These are phyloP conservation scores for Dimorphilus gyrociliatus DNA, from an alignment of 2,888 invertebrate genomes.

Conservation along the genomic window DNA sequence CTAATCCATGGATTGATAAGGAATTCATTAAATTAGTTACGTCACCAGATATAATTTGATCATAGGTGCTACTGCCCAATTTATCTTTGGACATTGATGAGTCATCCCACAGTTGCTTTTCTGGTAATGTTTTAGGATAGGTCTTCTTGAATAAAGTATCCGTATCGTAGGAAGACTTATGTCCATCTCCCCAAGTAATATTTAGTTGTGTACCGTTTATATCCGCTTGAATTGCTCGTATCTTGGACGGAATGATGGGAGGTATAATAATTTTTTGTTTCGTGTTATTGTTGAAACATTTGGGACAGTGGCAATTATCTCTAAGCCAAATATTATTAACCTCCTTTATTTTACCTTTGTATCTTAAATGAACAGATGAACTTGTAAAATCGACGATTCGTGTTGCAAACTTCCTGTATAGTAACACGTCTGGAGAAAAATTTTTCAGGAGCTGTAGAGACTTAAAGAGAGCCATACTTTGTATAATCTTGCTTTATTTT, in stretches of 20 bases:
- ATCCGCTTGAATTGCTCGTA: conserved; percentile 29
- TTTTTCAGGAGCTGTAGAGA: too few species aligned
- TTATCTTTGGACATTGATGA: conserved; percentile 3
- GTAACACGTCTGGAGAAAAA: too few species aligned
- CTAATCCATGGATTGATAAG: conserved; percentile 16
- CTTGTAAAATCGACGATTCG: too few species aligned
- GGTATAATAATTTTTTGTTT: conserved; percentile 46
- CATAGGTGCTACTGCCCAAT: conserved; percentile 9
- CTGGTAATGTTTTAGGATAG: too few species aligned
- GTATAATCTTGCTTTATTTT: too few species aligned
- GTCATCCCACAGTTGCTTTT: conserved; percentile 11
- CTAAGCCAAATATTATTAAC: conserved; percentile 46
- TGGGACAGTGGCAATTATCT: conserved; percentile 47
- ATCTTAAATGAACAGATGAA: too few species aligned
- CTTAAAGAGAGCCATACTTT: too few species aligned
- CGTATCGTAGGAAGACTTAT: conserved; percentile 14
- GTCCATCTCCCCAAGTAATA: conserved; percentile 41
- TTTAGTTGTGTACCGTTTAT: conserved; percentile 33
- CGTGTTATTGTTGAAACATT: conserved; percentile 47
- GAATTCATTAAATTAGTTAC: conserved; percentile 12
- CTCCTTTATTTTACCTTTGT: too few species aligned
- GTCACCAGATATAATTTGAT: conserved; percentile 13
- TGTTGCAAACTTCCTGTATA: too few species aligned
- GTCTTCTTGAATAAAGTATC: too few species aligned
- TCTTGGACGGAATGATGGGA: conserved; percentile 24